phyloP scores from a whole-genome alignment of 2,888 invertebrate species.

The Drosophila macrospina region DNA sequence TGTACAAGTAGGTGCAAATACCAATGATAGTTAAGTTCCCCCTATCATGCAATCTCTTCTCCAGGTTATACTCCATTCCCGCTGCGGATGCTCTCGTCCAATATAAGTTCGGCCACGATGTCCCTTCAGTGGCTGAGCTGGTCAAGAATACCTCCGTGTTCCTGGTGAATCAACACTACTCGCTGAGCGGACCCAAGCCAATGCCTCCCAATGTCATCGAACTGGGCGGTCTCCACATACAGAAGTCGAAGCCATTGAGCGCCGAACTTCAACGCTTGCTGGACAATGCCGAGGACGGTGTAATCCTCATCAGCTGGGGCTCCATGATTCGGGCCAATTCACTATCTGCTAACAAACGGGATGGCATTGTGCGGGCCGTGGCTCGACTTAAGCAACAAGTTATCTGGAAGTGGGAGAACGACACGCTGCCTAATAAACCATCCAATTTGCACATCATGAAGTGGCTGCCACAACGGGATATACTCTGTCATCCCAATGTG shows the following conservation, averaged over 20 bases:
- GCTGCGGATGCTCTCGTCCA: conserved; percentile 74
- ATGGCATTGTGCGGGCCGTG: conserved; percentile 87
- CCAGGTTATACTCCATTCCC: conserved; percentile 65
- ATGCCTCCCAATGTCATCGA: conserved; percentile 86
- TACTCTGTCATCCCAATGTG: conserved; percentile 91
- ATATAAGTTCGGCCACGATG: conserved; percentile 82
- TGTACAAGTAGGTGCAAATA: conserved; percentile 74
- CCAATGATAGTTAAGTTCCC: too few relatives aligned
- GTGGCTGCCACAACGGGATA: conserved; percentile 91
- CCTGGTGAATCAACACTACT: conserved; percentile 87
- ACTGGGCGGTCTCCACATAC: conserved; percentile 87
- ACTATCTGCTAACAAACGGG: conserved; percentile 87
- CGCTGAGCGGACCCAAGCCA: conserved; percentile 86
- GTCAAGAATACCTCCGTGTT: conserved; percentile 84
- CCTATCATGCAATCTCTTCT: neutral
- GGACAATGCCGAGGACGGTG: conserved; percentile 88
- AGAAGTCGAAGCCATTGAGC: conserved; percentile 82
- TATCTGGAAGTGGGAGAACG: conserved; percentile 91
- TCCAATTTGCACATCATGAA: conserved; percentile 88
- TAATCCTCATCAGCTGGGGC: conserved; percentile 90
- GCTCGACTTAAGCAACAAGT: conserved; percentile 87
- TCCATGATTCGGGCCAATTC: conserved; percentile 89
- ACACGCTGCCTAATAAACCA: conserved; percentile 87
- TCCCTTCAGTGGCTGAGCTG: conserved; percentile 86
- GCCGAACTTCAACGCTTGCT: conserved; percentile 87